These are phyloP conservation scores for Amyelois transitella DNA, from an alignment of 1,140 invertebrate genomes.

Conservation along the genomic window DNA sequence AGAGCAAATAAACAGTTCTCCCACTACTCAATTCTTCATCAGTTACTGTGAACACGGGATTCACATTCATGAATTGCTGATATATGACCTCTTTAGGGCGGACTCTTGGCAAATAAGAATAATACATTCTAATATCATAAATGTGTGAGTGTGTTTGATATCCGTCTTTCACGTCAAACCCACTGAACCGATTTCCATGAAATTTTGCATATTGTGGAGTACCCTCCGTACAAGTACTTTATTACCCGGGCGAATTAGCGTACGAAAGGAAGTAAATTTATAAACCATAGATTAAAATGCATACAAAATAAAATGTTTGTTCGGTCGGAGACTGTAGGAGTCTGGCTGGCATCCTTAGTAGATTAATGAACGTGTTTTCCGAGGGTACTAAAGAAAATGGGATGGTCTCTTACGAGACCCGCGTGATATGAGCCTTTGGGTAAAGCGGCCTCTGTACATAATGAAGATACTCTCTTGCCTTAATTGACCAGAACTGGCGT, in stretches of 20 bases:
- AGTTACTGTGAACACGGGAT: slow-evolving; percentile 11
- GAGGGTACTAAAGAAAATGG: slow-evolving; percentile 17
- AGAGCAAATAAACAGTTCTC: slow-evolving; percentile 33
- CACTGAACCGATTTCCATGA: too few relatives aligned
- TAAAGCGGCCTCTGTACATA: neutral
- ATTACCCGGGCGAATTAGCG: too few relatives aligned
- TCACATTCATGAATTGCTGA: slow-evolving; percentile 42
- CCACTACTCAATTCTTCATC: slow-evolving; percentile 18
- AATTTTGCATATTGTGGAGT: too few relatives aligned
- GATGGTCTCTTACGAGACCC: neutral
- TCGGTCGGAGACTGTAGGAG: neutral
- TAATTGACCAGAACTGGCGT: slow-evolving; percentile 3
- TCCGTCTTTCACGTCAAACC: too few relatives aligned
- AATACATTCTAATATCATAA: too few relatives aligned
- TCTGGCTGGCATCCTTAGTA: slow-evolving; percentile 14
- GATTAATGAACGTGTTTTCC: slow-evolving; percentile 19
- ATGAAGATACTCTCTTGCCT: slow-evolving; percentile 4
- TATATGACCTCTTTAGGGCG: slow-evolving; percentile 32
- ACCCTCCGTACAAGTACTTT: too few relatives aligned
- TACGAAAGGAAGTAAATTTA: too few relatives aligned
- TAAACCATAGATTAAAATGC: slow-evolving; percentile 13
- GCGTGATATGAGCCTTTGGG: neutral
- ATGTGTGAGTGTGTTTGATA: too few relatives aligned
- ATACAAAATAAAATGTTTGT: slow-evolving; percentile 15
- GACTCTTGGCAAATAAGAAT: slow-evolving; percentile 33